Conservation (phyloP, 2,797 vertebrate genomes). For the Trematomus bernacchii region DNA sequence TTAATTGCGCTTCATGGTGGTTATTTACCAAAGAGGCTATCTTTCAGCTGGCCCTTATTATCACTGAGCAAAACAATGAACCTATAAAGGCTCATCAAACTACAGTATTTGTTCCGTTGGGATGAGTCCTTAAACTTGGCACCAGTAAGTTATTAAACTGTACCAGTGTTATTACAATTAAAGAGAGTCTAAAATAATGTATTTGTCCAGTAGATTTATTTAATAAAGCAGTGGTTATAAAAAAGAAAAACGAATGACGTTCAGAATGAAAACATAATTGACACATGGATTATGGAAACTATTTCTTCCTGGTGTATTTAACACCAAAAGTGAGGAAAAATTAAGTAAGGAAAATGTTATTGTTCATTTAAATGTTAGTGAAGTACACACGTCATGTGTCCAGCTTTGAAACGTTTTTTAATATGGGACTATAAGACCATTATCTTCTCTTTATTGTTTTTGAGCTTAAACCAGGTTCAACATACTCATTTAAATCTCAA, state of each 20-base stretch:
- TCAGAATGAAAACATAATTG: too few relatives aligned
- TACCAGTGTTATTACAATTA: too few relatives aligned
- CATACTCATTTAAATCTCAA: too few relatives aligned
- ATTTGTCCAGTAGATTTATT: too few relatives aligned
- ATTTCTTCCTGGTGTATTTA: background rate
- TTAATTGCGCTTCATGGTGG: conserved; percentile 19
- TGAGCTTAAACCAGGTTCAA: too few relatives aligned
- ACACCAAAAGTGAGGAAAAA: too few relatives aligned
- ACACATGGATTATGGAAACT: too few relatives aligned
- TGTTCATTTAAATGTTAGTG: background rate
- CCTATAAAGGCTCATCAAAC: background rate
- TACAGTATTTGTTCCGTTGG: conserved; percentile 5
- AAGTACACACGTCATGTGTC: too few relatives aligned
- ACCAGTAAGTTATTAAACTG: background rate
- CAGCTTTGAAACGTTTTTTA: background rate
- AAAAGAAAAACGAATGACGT: too few relatives aligned
- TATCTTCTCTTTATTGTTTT: too few relatives aligned
- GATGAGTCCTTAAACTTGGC: background rate
- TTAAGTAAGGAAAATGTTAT: background rate
- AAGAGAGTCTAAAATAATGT: background rate
- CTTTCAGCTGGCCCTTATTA: background rate
- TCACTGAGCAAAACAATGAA: background rate
- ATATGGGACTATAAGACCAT: too few relatives aligned
- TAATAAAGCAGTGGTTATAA: too few relatives aligned
- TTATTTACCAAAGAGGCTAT: conserved; percentile 11